Evolutionary conservation across 1,140 invertebrate genomes (phyloP), one percentile per base, ranked within the genome.

Genomic region (Cyphomyrmex costatus): DNA sequence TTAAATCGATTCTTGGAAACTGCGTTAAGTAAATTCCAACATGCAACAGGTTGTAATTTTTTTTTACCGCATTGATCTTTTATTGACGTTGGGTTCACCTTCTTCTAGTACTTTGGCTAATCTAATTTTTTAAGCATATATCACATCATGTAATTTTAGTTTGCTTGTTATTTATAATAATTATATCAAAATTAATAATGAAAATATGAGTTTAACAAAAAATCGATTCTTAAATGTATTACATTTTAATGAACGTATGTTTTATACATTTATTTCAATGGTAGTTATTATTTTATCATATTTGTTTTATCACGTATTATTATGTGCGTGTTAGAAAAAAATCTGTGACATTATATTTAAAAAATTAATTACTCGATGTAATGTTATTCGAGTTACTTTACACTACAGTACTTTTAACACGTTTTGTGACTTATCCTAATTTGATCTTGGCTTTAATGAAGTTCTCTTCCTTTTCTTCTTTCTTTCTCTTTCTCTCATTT

Each of bases 1-100:
- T 51, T 71, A 51, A 51, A 71, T 71, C 42, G 46, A 46, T 71
- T 49, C 24, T 8, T 71, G 68, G 68, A 30, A 71, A 49, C 36
- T 36, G 68, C 46, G 16, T 71, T 71, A 71, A 51, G 68, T 71
- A 71, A 71, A 71, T 71, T 71, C 21, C 68, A 71, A 71, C 68
- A 27, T 51, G 46, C 68, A 49, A 71, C 68, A 30, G 42, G 14
- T 24, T 71, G 42, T 71, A 51, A 71, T 71, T n/a, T 71, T 51
- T n/a, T 71, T 71, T 71, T 71, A 71, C 51, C 68, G 46, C 16
- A 27, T 70, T 46, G 7, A 24, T 51, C 24, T 51, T 27, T 49
- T 7, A 46, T 71, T 71, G 36, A 71, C 51, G 24, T 71, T 46
- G 16, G 21, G 21, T 27, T 30, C 1, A 12, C 1, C 6, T 49